A percentile compares a stretch with the other conserved stretches of the same genome.
Evolutionary conservation across 2,888 invertebrate species (phyloP).

Genomic region (Sisyra terminalis): DNA sequence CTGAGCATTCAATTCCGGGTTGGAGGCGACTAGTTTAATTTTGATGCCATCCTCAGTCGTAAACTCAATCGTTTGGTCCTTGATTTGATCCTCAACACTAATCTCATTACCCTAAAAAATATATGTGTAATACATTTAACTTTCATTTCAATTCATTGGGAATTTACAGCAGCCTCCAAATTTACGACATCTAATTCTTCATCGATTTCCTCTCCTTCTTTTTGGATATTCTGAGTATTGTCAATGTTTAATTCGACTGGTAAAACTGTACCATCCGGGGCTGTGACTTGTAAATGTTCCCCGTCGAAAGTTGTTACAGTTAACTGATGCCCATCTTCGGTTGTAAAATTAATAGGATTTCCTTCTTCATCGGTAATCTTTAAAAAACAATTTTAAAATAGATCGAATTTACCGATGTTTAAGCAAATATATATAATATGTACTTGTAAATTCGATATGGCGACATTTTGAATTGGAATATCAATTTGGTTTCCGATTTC

Average conservation of each 20-base stretch:
- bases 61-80: conserved; percentile 30
- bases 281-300: conserved; percentile 26
- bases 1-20: conserved; percentile 27
- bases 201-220: conserved; percentile 10
- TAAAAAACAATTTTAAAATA: conserved; percentile 10
- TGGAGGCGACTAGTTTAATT: conserved; percentile 39
- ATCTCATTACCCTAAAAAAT: conserved; percentile 13
- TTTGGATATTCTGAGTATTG: conserved; percentile 16
- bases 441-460: too few species aligned
- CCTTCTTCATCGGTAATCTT: conserved; percentile 52
- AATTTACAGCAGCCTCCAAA: neutral
- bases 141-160: neutral
- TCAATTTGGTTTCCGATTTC: too few species aligned
- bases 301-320: conserved; percentile 40
- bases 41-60: conserved; percentile 38
- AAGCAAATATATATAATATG: too few species aligned
- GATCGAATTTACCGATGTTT: too few species aligned
- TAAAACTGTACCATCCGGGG: conserved; percentile 28
- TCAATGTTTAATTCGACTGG: conserved; percentile 22
- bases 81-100: conserved; percentile 19
- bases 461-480: too few species aligned
- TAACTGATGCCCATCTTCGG: conserved; percentile 49
- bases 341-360: conserved; percentile 48
- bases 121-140: neutral
- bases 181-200: neutral